Percentiles rank a stretch among this genome's conserved stretches.
Evolutionary conservation across 2,797 vertebrate species (phyloP).

Genomic region (Pipistrellus kuhlii): DNA sequence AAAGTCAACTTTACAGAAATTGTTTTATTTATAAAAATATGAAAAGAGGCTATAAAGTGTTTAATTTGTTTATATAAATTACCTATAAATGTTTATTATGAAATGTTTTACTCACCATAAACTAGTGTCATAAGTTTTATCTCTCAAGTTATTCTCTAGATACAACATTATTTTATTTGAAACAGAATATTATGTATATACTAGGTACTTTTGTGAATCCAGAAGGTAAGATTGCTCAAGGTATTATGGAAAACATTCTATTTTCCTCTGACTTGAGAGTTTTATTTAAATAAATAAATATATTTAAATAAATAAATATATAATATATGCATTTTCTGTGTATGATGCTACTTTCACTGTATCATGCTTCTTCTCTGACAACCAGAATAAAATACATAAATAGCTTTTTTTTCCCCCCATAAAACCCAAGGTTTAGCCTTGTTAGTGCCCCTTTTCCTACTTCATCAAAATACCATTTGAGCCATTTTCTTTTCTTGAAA

Average conservation of each 20-base stretch:
- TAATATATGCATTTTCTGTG: neutral
- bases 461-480: neutral
- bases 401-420: neutral
- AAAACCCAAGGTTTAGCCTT: neutral
- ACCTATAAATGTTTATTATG: neutral
- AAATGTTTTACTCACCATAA: neutral
- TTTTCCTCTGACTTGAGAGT: neutral
- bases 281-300: conserved; percentile 12
- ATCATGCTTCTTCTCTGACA: neutral
- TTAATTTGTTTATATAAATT: neutral
- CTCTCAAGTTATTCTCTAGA: neutral
- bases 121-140: neutral
- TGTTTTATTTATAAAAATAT: neutral
- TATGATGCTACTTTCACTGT: neutral
- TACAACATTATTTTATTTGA: neutral
- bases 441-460: neutral
- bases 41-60: neutral
- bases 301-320: neutral
- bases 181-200: neutral
- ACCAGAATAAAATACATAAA: neutral
- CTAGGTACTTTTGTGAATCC: neutral
- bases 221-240: neutral
- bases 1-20: conserved; percentile 21
- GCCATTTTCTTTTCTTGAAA: neutral
- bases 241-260: neutral